Evolutionary conservation across 1,140 invertebrate genomes (phyloP), one percentile per base, ranked within the genome.

Genomic region (Drosophila murphyi): DNA sequence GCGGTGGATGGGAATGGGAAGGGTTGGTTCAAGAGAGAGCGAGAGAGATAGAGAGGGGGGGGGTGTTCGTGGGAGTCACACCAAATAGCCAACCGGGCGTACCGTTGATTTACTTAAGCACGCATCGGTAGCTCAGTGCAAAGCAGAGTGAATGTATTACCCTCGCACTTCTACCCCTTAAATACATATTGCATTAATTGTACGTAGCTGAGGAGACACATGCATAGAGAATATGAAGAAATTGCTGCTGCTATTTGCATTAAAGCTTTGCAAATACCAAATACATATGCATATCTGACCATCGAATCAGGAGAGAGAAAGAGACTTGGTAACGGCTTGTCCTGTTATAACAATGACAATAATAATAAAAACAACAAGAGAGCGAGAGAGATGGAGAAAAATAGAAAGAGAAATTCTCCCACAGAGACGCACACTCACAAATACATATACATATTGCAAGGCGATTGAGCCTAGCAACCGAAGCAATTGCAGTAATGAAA

Each of bases 401-500:
- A 29, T 3, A 35, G 43, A 34, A 34, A 43, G 37, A 45, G 39
- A 32, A 57, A 57, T 41, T 31, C 37, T 41, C 35, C 2, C 12
- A 28, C 59, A 51, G 59, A 43, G 34, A 50, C 51, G 43, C 77
- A 63, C 47, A 72, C 72, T 4, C 43, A 20, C 6, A 37, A 3
- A n/a, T 50, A 54, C 63, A 43, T 45, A 61, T 41, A 56, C 63
- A 67, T 76, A 61, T 78, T 68, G 74, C 35, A 63, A 77, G 35
- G 51, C 67, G 62, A 59, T 83, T 54, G 70, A 86, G 82, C 82
- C 76, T 86, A 82, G 82, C 82, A 86, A 86, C 82, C 60, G 48
- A 79, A 55, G 35, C 51, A 59, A 78, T 52, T 68, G 80, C 78
- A 76, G 72, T 80, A 80, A 80, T 80, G 78, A 75, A 82, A 78